Evolutionary conservation across 1,140 invertebrate genomes (phyloP), one percentile per base, ranked within the genome.

Genomic region (Drosophila obscura): DNA sequence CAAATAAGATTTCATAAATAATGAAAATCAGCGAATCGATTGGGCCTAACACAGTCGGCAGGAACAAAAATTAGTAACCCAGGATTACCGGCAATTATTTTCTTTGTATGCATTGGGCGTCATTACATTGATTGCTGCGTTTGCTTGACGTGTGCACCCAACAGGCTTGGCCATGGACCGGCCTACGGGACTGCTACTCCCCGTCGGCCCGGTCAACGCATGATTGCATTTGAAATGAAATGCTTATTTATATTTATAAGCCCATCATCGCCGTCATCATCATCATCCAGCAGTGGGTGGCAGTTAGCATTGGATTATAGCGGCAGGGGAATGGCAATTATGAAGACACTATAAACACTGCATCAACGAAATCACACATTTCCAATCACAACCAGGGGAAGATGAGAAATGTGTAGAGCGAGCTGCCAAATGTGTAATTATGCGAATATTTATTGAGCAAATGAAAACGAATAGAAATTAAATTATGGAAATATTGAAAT

Each of bases 31-130:
- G 61, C 74, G 56, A 59, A 65, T 72, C 62, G 59, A 74, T 65
- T 65, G 62, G 53, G 46, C 56, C 62, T 57, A 75, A 78, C 73
- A 63, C 68, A 24, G 22, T 24, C 1, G 22, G 55, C 43, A 62
- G 62, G 57, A 59, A 69, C 61, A 69, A 58, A 87, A 87, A 87
- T 87, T 81, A 87, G 82, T 85, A 81, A 44, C 66, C 82, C 73
- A 87, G 82, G 82, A 87, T 87, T 87, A 87, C 82, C 82, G 75
- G 78, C 82, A 87, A 81, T 81, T 87, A 81, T 87, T 87, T 81
- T 81, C 71, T 74, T 85, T 87, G 78, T 81, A 81, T 87, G 82
- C 82, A 87, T 79, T 87, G 81, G 78, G 59, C 79, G 66, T 68
- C 75, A 87, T 87, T 87, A 87, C 81, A 81, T 81, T 87, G 82